Evolutionary conservation across 2,797 vertebrate species (phyloP), one percentile per base, ranked within the genome.

Genomic region (Antennarius maculatus): DNA sequence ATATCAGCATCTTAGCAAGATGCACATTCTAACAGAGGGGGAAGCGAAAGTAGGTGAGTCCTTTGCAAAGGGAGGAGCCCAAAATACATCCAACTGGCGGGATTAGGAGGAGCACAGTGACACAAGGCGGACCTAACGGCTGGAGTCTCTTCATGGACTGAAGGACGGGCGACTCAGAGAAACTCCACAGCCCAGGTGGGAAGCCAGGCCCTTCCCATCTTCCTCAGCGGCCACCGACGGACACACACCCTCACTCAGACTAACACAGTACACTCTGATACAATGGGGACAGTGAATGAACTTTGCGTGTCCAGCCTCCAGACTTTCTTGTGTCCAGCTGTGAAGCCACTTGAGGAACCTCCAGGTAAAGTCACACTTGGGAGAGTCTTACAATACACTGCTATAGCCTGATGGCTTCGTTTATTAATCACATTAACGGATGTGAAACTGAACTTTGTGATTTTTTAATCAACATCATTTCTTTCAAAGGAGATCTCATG

Each of bases 301-400:
- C 94, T 96, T 9, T 96, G 95, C n/a, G 91, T 94, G 70, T 95
- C 95, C 84, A 96, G 95, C 78, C 92, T 96, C 78, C 94, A 96
- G 87, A 93, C 93, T 1, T 95, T 96, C 82, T 72, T 96, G 77
- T 94, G 91, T 86, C 93, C 95, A n/a, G 88, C 91, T 3, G 81
- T 91, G 73, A 77, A 82, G 52, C 13, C 69, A 4, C 42, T 18
- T 54, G 87, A 85, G 56, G 42, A 80, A 39, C 72, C 84, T 74
- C 70, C 91, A 95, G 95, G 95, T 96, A 95, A 59, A n/a, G 23
- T 48, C 34, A 49, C 15, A 50, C 0, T 13, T 8, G 28, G 50
- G 50, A 46, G 43, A 23, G 39, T 48, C 28, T 61, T 29, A 3
- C 29, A 7, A n/a, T 43, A 27, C 9, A 5, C 14, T 10, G 7